A percentile compares a stretch with the other conserved stretches of the same genome.
Conservation (phyloP, 2,797 vertebrate genomes). For the Macropodus opercularis region DNA sequence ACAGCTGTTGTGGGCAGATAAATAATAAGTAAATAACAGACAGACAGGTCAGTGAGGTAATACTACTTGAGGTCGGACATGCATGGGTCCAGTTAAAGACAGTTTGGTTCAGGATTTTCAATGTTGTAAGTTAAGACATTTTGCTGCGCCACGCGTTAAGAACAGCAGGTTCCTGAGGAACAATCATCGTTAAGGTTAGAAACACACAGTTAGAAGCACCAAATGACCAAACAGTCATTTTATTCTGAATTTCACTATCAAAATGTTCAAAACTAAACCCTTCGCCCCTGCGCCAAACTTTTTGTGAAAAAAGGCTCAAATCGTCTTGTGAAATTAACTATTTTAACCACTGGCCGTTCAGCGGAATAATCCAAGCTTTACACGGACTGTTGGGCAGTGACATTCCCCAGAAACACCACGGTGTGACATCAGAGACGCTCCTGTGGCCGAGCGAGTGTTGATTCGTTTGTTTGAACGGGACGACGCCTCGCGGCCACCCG, state of each 20-base stretch:
- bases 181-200: conserved; percentile 42
- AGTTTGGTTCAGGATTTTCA: conserved; percentile 22
- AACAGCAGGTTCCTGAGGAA: conserved; percentile 38
- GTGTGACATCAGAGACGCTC: conserved; percentile 13
- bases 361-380: conserved; percentile 10
- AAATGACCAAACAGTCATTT: conserved; percentile 67
- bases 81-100: conserved; percentile 52
- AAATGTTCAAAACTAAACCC: conserved; percentile 54
- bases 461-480: no score
- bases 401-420: conserved; percentile 3
- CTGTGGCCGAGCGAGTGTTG: no score
- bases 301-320: conserved; percentile 37
- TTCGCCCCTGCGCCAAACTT: conserved; percentile 50
- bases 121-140: conserved; percentile 50
- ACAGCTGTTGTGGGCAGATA: conserved; percentile 17
- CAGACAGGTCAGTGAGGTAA: conserved; percentile 58
- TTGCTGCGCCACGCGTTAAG: conserved; percentile 38
- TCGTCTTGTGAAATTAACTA: conserved; percentile 28
- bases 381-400: conserved; percentile 49
- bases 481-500: not conserved
- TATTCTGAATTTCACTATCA: conserved; percentile 63
- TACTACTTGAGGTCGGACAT: conserved; percentile 59
- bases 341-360: conserved; percentile 40
- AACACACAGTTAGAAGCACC: conserved; percentile 70
- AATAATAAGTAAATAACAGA: conserved; percentile 10